Evolutionary conservation across 2,797 vertebrate species (phyloP), one percentile per base, ranked within the genome.

Genomic region (Mastacembelus armatus): DNA sequence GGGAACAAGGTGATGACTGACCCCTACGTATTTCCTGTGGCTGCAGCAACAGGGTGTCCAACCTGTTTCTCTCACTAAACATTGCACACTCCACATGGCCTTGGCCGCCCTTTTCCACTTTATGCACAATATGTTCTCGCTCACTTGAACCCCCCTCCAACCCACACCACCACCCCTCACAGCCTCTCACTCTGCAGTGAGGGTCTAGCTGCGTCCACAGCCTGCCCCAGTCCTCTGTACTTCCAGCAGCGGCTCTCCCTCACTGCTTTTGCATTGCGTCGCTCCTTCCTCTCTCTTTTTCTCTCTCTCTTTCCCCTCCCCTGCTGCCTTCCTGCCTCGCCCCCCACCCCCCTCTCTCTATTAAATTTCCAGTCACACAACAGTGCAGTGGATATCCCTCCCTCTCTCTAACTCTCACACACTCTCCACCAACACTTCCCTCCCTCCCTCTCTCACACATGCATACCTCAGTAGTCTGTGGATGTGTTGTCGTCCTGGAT

Each of bases 351-450:
- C 35, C 85, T 77, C 87, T 85, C 90, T 92, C 92, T 85, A 93
- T 93, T 93, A 93, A 93, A 92, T 93, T 93, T 93, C 93, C 83
- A 94, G 93, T 94, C 94, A 94, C 94, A 94, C 93, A 94, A 91
- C 93, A 92, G 94, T 94, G 93, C 93, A 94, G 93, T 94, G 92
- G 89, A 93, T 91, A 92, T 92, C 92, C 93, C 92, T 92, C 91
- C 91, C 91, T 91, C 89, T 84, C 81, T 84, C 80, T 66, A 81
- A 78, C 83, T 86, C 86, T 83, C 82, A 64, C 86, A 83, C 83
- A 77, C 77, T 64, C 80, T 64, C 77, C 64, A 16, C 62, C 74
- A 24, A 51, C 77, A 51, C 68, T 30, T 42, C 49, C 52, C 66
- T 45, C 67, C 38, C 66, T 55, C 52, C 15, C 36, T 7, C 74